phyloP scores from a whole-genome alignment of 2,113 vertebrate genomes.

The Ptilorrhoa leucosticta region DNA sequence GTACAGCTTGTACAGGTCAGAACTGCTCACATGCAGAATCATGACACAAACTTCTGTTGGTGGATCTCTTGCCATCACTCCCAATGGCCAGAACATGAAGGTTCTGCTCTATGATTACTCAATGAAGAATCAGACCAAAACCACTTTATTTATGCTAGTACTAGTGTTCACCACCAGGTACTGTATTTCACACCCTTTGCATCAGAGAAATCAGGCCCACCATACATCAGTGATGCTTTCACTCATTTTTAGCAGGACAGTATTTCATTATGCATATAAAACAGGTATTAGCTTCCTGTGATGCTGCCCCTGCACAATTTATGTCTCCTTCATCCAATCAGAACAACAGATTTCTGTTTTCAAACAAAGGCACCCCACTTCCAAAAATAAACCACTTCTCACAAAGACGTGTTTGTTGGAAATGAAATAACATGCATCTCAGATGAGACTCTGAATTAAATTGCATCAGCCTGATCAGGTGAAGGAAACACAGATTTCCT shows the following conservation, averaged over 20 bases:
- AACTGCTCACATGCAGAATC: background rate
- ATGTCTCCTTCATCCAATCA: background rate
- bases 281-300: background rate
- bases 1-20: background rate
- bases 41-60: background rate
- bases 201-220: background rate
- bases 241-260: background rate
- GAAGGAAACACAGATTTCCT: slow-evolving; percentile 68
- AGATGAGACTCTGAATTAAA: slow-evolving; percentile 35
- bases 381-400: slow-evolving; percentile 46
- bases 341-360: slow-evolving; percentile 16
- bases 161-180: background rate
- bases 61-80: background rate
- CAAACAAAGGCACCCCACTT: slow-evolving; percentile 1
- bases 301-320: background rate
- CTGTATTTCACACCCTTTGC: background rate
- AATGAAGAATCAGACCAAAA: background rate
- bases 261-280: background rate
- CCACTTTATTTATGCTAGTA: background rate
- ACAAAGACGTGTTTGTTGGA: background rate
- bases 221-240: background rate
- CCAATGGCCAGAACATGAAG: background rate
- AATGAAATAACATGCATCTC: background rate
- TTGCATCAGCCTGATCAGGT: slow-evolving; percentile 60
- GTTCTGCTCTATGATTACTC: background rate